These are phyloP conservation scores for Andrena hattorfiana DNA, from an alignment of 2,888 invertebrate genomes.

Conservation along the genomic window DNA sequence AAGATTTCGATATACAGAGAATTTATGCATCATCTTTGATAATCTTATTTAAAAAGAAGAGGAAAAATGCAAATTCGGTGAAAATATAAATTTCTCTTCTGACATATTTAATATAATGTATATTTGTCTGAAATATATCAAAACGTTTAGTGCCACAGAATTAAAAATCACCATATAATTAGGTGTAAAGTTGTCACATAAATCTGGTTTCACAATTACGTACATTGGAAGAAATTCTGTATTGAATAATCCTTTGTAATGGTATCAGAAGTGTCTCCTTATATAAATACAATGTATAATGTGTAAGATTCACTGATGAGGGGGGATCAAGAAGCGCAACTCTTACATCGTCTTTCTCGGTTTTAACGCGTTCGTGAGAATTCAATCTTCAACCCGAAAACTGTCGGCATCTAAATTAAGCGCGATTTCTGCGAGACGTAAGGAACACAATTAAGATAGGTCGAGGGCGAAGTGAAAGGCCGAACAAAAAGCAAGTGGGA, in stretches of 20 bases:
- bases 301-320: conserved; percentile 32
- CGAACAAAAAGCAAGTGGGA: conserved; percentile 22
- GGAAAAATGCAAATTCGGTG: neutral
- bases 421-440: neutral
- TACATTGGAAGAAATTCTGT: too few species aligned
- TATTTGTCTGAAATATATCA: neutral
- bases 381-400: neutral
- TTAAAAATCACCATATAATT: too few species aligned
- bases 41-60: neutral
- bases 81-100: neutral
- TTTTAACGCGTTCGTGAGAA: neutral
- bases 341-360: conserved; percentile 7
- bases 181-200: too few species aligned
- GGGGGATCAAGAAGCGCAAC: neutral
- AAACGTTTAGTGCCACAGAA: neutral
- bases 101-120: neutral
- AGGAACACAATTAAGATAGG: conserved; percentile 49
- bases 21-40: neutral
- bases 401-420: neutral
- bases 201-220: too few species aligned
- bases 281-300: conserved; percentile 34
- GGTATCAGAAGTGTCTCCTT: neutral
- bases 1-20: neutral
- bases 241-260: neutral
- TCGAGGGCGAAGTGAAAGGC: conserved; percentile 62